These are phyloP conservation scores for Tapera naevia DNA, from an alignment of 2,797 vertebrate genomes.

Conservation along the genomic window DNA sequence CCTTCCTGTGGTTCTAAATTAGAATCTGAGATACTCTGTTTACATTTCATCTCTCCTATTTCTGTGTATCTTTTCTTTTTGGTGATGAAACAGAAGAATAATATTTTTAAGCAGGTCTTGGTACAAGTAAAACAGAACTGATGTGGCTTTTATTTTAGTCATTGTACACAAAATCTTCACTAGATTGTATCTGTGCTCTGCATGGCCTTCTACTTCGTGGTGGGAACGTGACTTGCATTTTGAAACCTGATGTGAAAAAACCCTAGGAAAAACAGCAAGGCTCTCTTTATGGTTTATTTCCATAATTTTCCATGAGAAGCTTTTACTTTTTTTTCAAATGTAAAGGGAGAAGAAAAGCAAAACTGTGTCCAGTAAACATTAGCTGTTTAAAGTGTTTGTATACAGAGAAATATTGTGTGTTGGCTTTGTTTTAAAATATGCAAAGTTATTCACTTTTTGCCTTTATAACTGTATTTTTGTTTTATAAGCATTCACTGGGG, in stretches of 20 bases:
- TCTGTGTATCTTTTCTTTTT: neutral
- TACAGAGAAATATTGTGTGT: neutral
- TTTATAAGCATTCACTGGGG: neutral
- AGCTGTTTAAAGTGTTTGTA: neutral
- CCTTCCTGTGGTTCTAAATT: neutral
- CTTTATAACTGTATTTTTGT: neutral
- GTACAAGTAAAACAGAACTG: neutral
- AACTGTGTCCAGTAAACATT: neutral
- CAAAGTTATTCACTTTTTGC: no score
- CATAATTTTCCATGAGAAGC: neutral
- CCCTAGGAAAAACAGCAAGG: neutral
- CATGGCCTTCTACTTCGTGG: neutral
- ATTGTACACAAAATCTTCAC: neutral
- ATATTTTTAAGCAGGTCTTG: neutral
- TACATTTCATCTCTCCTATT: neutral
- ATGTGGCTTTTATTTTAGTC: neutral
- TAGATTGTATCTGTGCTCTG: neutral
- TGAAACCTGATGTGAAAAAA: neutral
- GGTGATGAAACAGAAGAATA: neutral
- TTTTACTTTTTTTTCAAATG: neutral
- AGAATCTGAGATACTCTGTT: neutral
- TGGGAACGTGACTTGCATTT: neutral
- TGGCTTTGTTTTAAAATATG: neutral
- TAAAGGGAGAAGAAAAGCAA: neutral
- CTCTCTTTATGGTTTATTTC: neutral